A percentile compares a stretch with the other conserved stretches of the same genome.
Evolutionary conservation across 2,888 invertebrate species (phyloP).

Genomic region (Cacoxenus indagator): DNA sequence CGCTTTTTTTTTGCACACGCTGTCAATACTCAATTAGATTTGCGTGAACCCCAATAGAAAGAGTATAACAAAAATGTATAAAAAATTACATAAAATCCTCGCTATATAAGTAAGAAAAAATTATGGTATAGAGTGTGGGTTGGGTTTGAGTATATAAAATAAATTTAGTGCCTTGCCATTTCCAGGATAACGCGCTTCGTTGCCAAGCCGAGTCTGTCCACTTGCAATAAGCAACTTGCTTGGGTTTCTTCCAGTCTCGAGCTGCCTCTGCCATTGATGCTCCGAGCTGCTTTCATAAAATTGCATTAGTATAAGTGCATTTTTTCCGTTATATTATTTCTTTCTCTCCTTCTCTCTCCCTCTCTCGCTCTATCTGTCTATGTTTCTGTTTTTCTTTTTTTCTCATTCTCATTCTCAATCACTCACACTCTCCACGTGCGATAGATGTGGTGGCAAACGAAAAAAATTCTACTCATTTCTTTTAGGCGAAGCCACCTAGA

Average conservation of each 20-base stretch:
- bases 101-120: not conserved
- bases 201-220: not conserved
- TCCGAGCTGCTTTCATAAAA: constrained; percentile 11
- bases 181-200: not conserved
- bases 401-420: not conserved
- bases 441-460: not conserved
- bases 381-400: too few relatives aligned
- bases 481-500: constrained; percentile 5
- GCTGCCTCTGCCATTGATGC: not conserved
- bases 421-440: not conserved
- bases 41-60: not conserved
- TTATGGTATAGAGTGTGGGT: not conserved
- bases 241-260: not conserved
- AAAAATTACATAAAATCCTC: not conserved
- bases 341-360: not conserved
- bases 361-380: not conserved
- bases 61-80: not conserved
- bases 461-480: constrained; percentile 15
- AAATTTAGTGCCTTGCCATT: not conserved
- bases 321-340: constrained; percentile 20
- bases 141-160: not conserved
- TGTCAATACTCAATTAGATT: not conserved
- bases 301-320: constrained; percentile 37
- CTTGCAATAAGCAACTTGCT: constrained; percentile 4
- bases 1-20: not conserved